Base-by-base conservation (phyloP, 1,140 invertebrate species). In the Colletes gigas region DNA sequence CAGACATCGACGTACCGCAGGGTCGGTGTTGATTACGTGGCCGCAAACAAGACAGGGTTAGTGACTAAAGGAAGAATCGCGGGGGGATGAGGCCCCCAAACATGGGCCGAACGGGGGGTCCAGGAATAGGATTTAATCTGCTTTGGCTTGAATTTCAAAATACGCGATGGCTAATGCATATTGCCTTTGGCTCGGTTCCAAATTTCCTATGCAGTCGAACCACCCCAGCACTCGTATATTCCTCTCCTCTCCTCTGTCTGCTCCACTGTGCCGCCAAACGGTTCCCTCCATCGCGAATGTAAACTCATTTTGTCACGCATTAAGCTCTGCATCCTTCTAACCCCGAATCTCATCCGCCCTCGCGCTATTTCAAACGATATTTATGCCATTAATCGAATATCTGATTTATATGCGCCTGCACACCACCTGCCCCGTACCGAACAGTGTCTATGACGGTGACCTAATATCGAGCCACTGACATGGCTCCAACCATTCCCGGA, bases 261-360 rank as follows among this genome's bases (percentile, higher is more conserved):
- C 21, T 39, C 21, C 54, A 52, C 57, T 62, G 54, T 19, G 68
- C 44, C 74, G 55, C 47, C 66, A 70, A 83, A 78, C 77, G 68
- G 41, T 52, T 59, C 30, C n/a, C 57, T 73, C 73, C 65, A 81
- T 81, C 83, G 77, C 82, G 77, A 88, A 90, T 89, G 88, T 89
- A 89, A 91, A 91, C 83, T 90, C 89, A 90, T 90, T 90, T 90
- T 89, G 87, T 88, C 88, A 84, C 88, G 83, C 80, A 89, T 86
- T 83, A 89, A 88, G 70, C 80, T 74, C 54, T 60, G 30, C 70
- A 62, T 60, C 39, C 70, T 57, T 65, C 69, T 21, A 21, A 76
- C 39, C 21, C 65, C 2, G 44, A 50, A 39, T 17, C 47, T 15
- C 30, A 6, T 19, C 19, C 54, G 19, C n/a, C 70, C 72, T 70